Conservation (phyloP, 1,140 invertebrate species). For the Maniola jurtina region DNA sequence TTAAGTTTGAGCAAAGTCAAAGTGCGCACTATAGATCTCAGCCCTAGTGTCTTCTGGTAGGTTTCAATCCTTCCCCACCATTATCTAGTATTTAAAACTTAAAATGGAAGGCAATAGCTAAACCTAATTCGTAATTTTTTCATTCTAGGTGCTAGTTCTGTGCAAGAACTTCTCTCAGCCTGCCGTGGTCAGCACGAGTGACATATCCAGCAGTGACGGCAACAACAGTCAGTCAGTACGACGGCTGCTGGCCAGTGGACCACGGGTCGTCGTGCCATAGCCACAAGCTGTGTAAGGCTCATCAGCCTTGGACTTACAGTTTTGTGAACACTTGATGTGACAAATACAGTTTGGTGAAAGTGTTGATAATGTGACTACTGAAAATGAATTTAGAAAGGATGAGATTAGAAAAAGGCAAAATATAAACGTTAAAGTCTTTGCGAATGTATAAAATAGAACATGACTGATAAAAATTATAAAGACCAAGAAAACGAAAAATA, state of each 20-base stretch:
- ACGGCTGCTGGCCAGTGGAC: slow-evolving; percentile 56
- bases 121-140: slow-evolving; percentile 11
- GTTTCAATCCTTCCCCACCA: background rate
- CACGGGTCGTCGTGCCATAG: slow-evolving; percentile 60
- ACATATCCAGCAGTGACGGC: slow-evolving; percentile 71
- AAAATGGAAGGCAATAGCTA: background rate
- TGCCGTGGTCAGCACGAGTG: slow-evolving; percentile 67
- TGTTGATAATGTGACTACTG: background rate
- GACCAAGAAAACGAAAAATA: too few relatives aligned
- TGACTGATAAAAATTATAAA: too few relatives aligned
- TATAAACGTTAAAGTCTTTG: too few relatives aligned
- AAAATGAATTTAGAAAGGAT: too few relatives aligned
- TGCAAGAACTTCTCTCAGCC: slow-evolving; percentile 74
- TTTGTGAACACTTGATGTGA: background rate
- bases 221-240: slow-evolving; percentile 71
- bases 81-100: background rate
- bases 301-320: slow-evolving; percentile 12
- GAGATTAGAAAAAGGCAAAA: too few relatives aligned
- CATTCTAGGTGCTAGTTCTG: slow-evolving; percentile 61
- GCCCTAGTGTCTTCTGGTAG: too few relatives aligned
- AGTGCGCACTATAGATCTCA: too few relatives aligned
- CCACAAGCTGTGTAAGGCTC: slow-evolving; percentile 55
- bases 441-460: too few relatives aligned
- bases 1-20: too few relatives aligned
- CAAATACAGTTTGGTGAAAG: background rate